A percentile compares a stretch with the other conserved stretches of the same genome.
Conservation (phyloP, 1,140 invertebrate species). For the Brachystomella parvula region DNA sequence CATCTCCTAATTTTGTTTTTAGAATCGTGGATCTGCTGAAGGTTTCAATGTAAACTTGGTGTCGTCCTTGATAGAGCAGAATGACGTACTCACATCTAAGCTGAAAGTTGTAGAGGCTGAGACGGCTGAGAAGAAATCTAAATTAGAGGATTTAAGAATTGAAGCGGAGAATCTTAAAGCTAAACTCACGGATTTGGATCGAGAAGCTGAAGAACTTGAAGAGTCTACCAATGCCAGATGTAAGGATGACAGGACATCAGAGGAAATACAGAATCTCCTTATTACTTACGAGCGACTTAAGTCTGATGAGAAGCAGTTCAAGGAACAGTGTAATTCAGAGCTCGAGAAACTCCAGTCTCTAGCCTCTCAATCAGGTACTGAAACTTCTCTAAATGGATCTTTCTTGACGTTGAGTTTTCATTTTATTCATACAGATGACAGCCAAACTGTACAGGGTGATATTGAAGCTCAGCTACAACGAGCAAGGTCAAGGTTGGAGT, state of each 20-base stretch:
- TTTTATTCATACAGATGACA: slow-evolving; percentile 15
- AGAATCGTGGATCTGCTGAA: neutral
- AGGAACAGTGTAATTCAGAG: slow-evolving; percentile 63
- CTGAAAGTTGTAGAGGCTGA: slow-evolving; percentile 11
- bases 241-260: neutral
- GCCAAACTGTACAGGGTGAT: slow-evolving; percentile 35
- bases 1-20: neutral
- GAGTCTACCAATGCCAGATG: neutral
- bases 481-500: slow-evolving; percentile 51
- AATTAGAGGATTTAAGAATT: slow-evolving; percentile 6
- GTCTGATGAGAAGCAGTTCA: slow-evolving; percentile 63
- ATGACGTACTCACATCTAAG: slow-evolving; percentile 25
- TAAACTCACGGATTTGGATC: neutral
- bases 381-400: slow-evolving; percentile 9
- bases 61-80: slow-evolving; percentile 24
- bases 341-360: slow-evolving; percentile 51
- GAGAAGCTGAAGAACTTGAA: neutral
- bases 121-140: slow-evolving; percentile 10
- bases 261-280: slow-evolving; percentile 20
- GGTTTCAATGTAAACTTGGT: slow-evolving; percentile 16
- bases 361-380: slow-evolving; percentile 48
- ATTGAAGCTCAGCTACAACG: slow-evolving; percentile 50
- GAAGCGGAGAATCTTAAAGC: slow-evolving; percentile 7
- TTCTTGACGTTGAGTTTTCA: slow-evolving; percentile 6
- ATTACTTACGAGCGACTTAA: slow-evolving; percentile 57